A percentile compares a stretch with the other conserved stretches of the same genome.
These are phyloP conservation scores for Acanthochromis polyacanthus DNA, from an alignment of 2,113 vertebrate genomes.

Conservation along the genomic window DNA sequence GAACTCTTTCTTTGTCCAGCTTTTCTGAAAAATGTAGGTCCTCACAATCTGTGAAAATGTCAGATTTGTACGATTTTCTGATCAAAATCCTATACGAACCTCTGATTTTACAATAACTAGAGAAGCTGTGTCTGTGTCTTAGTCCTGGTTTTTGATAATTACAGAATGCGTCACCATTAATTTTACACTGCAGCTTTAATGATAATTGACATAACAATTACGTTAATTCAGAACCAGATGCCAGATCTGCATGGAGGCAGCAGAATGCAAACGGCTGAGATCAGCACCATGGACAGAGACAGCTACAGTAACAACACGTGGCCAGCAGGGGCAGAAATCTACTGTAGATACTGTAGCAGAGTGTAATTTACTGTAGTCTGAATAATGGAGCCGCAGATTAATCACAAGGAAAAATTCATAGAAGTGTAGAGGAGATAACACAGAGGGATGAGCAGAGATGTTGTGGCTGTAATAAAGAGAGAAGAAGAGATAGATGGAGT, in stretches of 20 bases:
- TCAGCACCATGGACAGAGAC: conserved; percentile 75
- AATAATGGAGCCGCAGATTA: neutral
- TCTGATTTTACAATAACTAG: neutral
- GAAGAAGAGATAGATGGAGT: conserved; percentile 8
- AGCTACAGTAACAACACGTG: neutral
- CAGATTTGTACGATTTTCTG: too few relatives aligned
- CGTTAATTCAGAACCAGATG: neutral
- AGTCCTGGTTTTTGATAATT: neutral
- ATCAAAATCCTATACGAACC: too few relatives aligned
- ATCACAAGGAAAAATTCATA: too few relatives aligned
- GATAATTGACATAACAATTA: neutral
- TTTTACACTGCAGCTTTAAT: neutral
- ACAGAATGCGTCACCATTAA: neutral
- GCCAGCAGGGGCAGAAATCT: conserved; percentile 44
- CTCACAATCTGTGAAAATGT: too few relatives aligned
- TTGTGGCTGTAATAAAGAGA: neutral
- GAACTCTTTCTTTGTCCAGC: too few relatives aligned
- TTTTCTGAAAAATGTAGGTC: too few relatives aligned
- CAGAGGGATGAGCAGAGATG: neutral
- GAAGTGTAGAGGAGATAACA: neutral
- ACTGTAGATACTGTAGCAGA: neutral
- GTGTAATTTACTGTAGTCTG: conserved; percentile 1
- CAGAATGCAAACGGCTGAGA: conserved; percentile 13
- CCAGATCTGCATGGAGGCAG: neutral
- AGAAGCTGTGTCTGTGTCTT: too few relatives aligned